These are phyloP conservation scores for Chaetops frenatus DNA, from an alignment of 2,113 vertebrate species.

Conservation along the genomic window DNA sequence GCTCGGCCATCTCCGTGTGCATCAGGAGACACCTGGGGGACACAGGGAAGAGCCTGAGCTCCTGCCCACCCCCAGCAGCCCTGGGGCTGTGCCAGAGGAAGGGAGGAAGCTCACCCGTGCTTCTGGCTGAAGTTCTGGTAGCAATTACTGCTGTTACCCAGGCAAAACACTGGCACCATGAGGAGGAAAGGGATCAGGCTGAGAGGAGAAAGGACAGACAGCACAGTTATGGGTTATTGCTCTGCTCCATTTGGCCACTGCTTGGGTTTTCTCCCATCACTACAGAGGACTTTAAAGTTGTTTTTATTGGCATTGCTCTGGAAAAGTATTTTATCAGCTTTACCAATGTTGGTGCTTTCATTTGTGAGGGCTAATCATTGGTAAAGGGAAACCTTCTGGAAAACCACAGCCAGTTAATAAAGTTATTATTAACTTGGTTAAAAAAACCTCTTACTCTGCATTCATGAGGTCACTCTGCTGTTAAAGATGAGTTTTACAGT, in stretches of 20 bases:
- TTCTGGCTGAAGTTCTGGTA: slow-evolving; percentile 80
- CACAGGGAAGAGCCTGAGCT: not conserved
- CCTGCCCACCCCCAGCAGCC: not conserved
- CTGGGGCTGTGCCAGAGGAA: not conserved
- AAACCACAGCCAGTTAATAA: not conserved
- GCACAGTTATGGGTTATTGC: not conserved
- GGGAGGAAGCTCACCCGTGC: slow-evolving; percentile 72
- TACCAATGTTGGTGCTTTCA: not conserved
- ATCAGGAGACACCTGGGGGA: slow-evolving; percentile 80
- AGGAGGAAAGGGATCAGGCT: slow-evolving; percentile 82
- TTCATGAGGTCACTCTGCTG: not conserved
- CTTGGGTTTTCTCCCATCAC: not conserved
- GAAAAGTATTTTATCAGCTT: not conserved
- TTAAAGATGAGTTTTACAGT: not conserved
- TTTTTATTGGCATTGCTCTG: not conserved
- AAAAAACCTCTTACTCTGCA: not conserved
- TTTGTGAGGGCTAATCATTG: not conserved
- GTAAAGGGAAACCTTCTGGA: not conserved
- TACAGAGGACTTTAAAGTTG: not conserved
- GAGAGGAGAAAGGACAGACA: not conserved
- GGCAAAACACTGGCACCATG: slow-evolving; percentile 79
- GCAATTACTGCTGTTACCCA: slow-evolving; percentile 76
- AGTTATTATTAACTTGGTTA: not conserved
- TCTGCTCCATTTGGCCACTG: not conserved
- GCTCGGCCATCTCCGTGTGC: slow-evolving; percentile 66